Evolutionary conservation across 2,888 invertebrate species (phyloP), one percentile per base, ranked within the genome.

Genomic region (Polydrusus pterygomalis): DNA sequence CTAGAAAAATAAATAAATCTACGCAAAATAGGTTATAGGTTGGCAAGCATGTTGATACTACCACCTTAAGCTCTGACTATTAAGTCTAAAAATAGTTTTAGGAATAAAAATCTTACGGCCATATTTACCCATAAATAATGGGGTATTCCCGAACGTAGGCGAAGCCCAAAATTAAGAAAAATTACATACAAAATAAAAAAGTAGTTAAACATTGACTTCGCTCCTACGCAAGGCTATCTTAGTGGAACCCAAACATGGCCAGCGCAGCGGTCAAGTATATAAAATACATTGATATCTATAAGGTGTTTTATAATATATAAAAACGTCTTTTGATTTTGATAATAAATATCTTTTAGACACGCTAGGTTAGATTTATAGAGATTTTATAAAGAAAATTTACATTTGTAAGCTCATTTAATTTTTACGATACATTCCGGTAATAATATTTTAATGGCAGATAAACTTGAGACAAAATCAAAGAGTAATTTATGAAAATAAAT

Each of bases 121-220:
- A 25, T 25, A 25, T 25, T 25, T 25, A 25, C 5, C 25, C 1
- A 47, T 51, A 51, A 18, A 6, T 30, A 54, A 30, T 34, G 56
- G 56, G 56, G 30, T 15, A n/a, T 30, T 15, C 56, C 9, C 13
- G 34, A 34, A 15, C 30, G 56, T 56, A 15, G 30, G 30, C 30
- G 54, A 25, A 5, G 11, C 13, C 11, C 15, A 11, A 25, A 25
- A 54, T 11, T 6, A 34, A 34, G 54, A 56, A 56, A 56, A 56
- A 56, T 56, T 56, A 56, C 45, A 18, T 43, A 47, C n/a, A n/a
- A 63, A 45, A 17, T 45, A 45, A 63, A 63, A 63, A 63, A 63
- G 63, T 63, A 49, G 51, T 51, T 65, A 34, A 65, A 65, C 51
- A 49, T 51, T 65, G 65, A 65, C 51, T 34, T 49, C 38, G 51